A percentile compares a stretch with the other conserved stretches of the same genome.
Evolutionary conservation across 2,888 invertebrate species (phyloP).

Genomic region (Tanypteryx hageni): DNA sequence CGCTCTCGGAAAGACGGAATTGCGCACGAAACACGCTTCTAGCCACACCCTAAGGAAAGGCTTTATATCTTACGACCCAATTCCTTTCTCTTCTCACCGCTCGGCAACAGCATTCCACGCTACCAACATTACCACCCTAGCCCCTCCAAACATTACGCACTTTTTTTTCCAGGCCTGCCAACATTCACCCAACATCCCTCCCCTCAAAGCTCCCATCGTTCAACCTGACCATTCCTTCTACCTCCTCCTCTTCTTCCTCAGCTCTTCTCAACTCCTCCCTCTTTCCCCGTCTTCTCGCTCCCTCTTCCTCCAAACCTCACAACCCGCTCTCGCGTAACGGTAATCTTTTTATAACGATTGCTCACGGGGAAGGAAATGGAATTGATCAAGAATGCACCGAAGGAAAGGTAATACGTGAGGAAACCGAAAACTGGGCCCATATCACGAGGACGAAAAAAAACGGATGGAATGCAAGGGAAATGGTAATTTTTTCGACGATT

Average conservation of each 20-base stretch:
- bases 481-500: background rate
- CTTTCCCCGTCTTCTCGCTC: background rate
- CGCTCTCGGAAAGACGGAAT: background rate
- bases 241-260: background rate
- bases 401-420: constrained; percentile 10
- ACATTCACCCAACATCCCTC: background rate
- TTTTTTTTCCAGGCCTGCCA: background rate
- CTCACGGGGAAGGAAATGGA: constrained; percentile 37
- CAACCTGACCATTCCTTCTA: background rate
- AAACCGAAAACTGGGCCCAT: background rate
- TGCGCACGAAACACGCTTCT: background rate
- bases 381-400: constrained; percentile 23
- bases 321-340: constrained; percentile 35
- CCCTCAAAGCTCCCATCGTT: background rate
- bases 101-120: background rate
- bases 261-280: background rate
- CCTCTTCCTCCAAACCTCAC: background rate
- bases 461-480: background rate
- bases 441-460: background rate
- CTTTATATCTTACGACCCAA: background rate
- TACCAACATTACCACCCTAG: background rate
- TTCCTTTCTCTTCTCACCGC: background rate
- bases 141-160: background rate
- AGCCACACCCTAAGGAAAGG: constrained; percentile 17
- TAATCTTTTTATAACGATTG: constrained; percentile 57